Evolutionary conservation across 2,888 invertebrate genomes (phyloP).

Genomic region (Elysia crispata): DNA sequence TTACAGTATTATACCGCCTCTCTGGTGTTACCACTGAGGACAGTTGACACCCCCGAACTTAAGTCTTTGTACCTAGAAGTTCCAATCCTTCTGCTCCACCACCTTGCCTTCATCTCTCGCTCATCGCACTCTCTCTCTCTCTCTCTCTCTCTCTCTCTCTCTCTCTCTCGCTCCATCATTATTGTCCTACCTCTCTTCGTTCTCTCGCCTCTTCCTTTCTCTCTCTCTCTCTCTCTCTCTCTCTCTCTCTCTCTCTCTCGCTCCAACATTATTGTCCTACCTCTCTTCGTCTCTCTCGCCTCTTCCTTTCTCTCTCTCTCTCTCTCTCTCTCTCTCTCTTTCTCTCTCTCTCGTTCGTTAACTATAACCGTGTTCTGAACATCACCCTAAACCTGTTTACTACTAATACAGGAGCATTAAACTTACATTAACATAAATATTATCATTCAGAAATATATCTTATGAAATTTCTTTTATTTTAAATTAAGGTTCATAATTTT

Average conservation of each 20-base stretch:
- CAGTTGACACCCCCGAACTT: no score
- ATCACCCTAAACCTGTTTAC: no score
- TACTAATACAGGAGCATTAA: no score
- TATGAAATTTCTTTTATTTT: no score
- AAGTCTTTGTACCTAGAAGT: background rate
- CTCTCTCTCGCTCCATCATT: conserved; percentile 12
- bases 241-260: background rate
- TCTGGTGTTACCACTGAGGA: no score
- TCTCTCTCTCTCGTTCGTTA: conserved; percentile 2
- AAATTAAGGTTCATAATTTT: no score
- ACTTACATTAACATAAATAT: no score
- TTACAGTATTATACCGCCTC: no score
- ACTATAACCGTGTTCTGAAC: no score
- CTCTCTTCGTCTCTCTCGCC: conserved; percentile 6
- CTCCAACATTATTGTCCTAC: conserved; percentile 14
- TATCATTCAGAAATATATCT: no score
- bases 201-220: background rate
- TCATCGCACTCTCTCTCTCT: background rate
- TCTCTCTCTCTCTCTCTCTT: conserved; percentile 18
- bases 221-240: conserved; percentile 26
- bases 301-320: background rate
- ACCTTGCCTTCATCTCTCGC: background rate
- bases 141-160: conserved; percentile 12
- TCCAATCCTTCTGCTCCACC: background rate
- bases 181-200: background rate